phyloP scores from a whole-genome alignment of 2,797 vertebrate species.

The Thripadectes ignobilis region DNA sequence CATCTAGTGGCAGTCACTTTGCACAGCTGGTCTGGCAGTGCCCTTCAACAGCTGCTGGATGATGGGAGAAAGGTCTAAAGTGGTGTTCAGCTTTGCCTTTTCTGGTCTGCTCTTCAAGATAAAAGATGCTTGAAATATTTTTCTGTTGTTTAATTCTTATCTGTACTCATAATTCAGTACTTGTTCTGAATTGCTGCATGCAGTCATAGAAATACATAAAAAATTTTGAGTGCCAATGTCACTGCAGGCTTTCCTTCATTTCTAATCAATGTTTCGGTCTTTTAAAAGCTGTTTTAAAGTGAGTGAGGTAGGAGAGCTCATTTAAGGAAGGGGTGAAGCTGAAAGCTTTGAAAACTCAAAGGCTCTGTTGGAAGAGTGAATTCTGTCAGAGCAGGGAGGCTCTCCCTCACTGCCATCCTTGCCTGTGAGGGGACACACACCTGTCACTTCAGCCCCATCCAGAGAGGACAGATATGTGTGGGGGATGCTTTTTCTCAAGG shows the following conservation, averaged over 20 bases:
- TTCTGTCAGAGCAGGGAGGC: neutral
- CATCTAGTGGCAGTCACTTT: conserved; percentile 68
- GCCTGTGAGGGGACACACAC: neutral
- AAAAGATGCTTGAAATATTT: neutral
- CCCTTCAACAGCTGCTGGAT: neutral
- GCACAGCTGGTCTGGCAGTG: conserved; percentile 20
- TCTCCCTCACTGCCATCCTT: neutral
- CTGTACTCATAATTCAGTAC: neutral
- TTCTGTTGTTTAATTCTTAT: neutral
- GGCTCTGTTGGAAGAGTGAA: neutral
- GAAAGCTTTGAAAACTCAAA: neutral
- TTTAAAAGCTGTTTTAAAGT: neutral
- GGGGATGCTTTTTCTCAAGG: neutral
- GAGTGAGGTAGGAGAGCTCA: neutral
- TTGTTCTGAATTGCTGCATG: neutral
- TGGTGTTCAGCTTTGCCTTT: neutral
- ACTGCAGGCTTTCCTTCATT: neutral
- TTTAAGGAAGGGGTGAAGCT: neutral
- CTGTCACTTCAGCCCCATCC: neutral
- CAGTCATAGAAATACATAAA: neutral
- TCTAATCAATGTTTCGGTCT: neutral
- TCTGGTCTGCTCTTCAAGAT: neutral
- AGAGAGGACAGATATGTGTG: neutral
- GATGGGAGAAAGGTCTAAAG: neutral
- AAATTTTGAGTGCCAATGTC: neutral